Base-by-base conservation (phyloP, 2,888 invertebrate genomes). In the Drosophila heteroneura region DNA sequence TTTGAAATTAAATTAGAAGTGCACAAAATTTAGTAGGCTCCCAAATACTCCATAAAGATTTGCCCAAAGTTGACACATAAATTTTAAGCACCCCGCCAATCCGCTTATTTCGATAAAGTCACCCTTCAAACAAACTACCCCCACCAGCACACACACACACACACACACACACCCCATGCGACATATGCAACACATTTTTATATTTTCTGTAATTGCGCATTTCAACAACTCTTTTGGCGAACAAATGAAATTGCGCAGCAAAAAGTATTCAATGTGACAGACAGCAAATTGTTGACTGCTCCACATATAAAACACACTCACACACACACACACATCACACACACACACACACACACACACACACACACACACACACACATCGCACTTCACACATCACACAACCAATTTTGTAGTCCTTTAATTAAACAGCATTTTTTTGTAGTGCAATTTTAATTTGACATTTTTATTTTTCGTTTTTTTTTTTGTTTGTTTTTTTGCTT, bases 381-480 rank as follows among this genome's bases (percentile, higher is more conserved):
- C 35, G 16, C 33, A 44, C 22, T 30, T 30, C 28, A 26, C 33
- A 44, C 22, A 37, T 37, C 10, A 47, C 44, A 47, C 37, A 69
- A 54, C 59, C 62, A 60, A 76, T 81, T 72, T 71, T 71, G 71
- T 63, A 57, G 61, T 62, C 85, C 32, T 82, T 82, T 82, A 82
- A 82, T 82, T 82, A 82, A 82, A 82, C 65, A 65, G 74, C 64
- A 60, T 52, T 70, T 63, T 73, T 67, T 72, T 75, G 37, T 51
- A 60, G 52, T 76, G 68, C 44, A 66, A 66, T 79, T 78, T 82
- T 60, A 52, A 77, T 74, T 67, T 64, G 47, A 53, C 61, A 57
- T 56, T 73, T 71, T 64, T 57, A 56, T 62, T 41, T 44, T 58
- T 35, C 5, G 16, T 51, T 73, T 71, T 57, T 52, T 35, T 60